Evolutionary conservation across 2,888 invertebrate genomes (phyloP).

Genomic region (Melikaiella ostensackeni): DNA sequence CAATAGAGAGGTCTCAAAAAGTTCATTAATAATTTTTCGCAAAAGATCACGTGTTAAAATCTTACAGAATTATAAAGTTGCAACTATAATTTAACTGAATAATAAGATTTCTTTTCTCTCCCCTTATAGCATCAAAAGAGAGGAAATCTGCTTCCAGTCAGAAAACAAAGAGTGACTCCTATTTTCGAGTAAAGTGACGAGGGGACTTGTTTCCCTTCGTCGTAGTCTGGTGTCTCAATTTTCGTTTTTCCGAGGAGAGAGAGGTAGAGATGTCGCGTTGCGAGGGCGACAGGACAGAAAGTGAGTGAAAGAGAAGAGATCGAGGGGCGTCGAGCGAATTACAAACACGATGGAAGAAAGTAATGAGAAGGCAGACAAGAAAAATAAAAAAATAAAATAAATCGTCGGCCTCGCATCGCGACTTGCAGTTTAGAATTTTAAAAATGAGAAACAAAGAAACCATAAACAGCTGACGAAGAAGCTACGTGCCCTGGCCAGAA

Average conservation of each 20-base stretch:
- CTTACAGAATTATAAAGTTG: neutral
- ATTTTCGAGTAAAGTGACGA: conserved; percentile 15
- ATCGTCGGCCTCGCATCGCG: conserved; percentile 55
- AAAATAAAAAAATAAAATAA: conserved; percentile 28
- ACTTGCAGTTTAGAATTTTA: conserved; percentile 27
- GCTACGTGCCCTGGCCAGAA: conserved; percentile 63
- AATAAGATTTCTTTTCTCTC: conserved; percentile 10
- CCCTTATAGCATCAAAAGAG: conserved; percentile 37
- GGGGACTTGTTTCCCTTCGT: conserved; percentile 15
- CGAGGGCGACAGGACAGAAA: conserved; percentile 56
- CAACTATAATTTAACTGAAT: neutral
- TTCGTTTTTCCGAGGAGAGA: conserved; percentile 65
- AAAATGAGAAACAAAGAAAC: conserved; percentile 44
- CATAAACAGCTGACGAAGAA: conserved; percentile 55
- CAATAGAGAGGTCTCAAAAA: conserved; percentile 17
- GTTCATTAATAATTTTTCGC: neutral
- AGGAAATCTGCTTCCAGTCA: conserved; percentile 30
- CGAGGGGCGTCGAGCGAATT: neutral
- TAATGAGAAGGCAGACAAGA: conserved; percentile 24
- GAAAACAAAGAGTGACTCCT: neutral
- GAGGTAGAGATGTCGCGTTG: conserved; percentile 66
- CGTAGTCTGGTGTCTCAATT: conserved; percentile 22
- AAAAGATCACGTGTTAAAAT: conserved; percentile 1
- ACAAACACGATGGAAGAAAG: neutral
- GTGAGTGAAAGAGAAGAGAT: conserved; percentile 19